These are phyloP conservation scores for Sebastes nivosus DNA, from an alignment of 2,797 vertebrate species.

Conservation along the genomic window DNA sequence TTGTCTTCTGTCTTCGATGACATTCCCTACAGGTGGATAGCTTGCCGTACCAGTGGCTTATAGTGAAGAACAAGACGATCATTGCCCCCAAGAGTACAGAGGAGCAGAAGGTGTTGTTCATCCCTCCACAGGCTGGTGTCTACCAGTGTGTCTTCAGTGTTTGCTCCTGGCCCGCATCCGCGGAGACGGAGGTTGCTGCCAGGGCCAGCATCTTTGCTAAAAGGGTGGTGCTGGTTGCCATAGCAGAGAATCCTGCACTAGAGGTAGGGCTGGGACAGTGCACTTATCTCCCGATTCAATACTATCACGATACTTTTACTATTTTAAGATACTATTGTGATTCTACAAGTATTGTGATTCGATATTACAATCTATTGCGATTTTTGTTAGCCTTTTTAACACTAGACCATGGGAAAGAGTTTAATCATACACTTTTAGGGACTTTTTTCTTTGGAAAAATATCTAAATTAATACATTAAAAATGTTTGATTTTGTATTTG, in stretches of 20 bases:
- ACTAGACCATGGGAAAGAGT: no score
- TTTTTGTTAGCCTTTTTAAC: no score
- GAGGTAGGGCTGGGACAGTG: conserved; percentile 77
- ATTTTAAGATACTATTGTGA: no score
- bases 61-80: conserved; percentile 95
- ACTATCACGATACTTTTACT: no score
- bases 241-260: conserved; percentile 90
- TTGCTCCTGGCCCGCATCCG: conserved; percentile 93
- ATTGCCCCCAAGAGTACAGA: conserved; percentile 90
- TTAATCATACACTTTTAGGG: no score
- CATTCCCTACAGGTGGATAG: conserved; percentile 83
- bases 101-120: conserved; percentile 93
- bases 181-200: conserved; percentile 84
- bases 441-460: no score
- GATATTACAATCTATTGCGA: no score
- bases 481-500: no score
- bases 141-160: conserved; percentile 91
- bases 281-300: no score
- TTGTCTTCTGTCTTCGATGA: neutral
- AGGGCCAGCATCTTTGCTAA: conserved; percentile 89
- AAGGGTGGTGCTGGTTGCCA: conserved; percentile 88
- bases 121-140: conserved; percentile 88
- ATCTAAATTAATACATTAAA: no score
- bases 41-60: conserved; percentile 88
- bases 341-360: no score